Evolutionary conservation across 2,797 vertebrate species (phyloP).

Genomic region (Sciaenops ocellatus): DNA sequence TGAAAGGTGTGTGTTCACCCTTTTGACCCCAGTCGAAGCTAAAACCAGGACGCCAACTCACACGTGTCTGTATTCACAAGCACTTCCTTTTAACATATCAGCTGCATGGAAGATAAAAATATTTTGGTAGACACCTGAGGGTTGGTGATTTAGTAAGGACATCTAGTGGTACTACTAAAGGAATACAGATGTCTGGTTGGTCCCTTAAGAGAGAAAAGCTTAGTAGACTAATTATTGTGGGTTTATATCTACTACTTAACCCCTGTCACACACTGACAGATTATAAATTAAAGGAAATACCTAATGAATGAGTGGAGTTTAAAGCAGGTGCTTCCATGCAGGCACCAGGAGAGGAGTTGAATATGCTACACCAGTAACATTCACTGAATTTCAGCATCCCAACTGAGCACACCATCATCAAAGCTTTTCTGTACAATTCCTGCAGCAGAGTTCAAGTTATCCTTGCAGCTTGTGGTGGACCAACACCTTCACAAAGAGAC

Average conservation of each 20-base stretch:
- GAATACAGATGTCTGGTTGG: not conserved
- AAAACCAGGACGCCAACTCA: not conserved
- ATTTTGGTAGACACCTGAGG: not conserved
- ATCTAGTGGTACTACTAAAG: slow-evolving; percentile 48
- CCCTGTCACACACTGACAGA: not conserved
- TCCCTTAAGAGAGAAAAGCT: not conserved
- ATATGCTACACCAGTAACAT: too few relatives aligned
- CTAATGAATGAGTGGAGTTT: not conserved
- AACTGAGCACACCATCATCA: not conserved
- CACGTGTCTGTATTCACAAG: not conserved
- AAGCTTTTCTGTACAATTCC: not conserved
- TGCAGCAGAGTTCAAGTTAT: not conserved
- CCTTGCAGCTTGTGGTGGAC: not conserved
- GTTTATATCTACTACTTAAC: not conserved
- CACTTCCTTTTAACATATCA: not conserved
- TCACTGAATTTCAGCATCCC: not conserved
- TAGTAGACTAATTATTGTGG: not conserved
- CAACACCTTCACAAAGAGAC: not conserved
- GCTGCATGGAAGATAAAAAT: not conserved
- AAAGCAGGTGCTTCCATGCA: not conserved
- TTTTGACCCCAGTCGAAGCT: slow-evolving; percentile 10
- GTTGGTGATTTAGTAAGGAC: slow-evolving; percentile 37
- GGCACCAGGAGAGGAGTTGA: not conserved
- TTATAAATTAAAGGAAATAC: not conserved
- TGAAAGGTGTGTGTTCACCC: slow-evolving; percentile 7